These are phyloP conservation scores for Brachyhypopomus occidentalis DNA, from an alignment of 2,113 vertebrate species.

Conservation along the genomic window DNA sequence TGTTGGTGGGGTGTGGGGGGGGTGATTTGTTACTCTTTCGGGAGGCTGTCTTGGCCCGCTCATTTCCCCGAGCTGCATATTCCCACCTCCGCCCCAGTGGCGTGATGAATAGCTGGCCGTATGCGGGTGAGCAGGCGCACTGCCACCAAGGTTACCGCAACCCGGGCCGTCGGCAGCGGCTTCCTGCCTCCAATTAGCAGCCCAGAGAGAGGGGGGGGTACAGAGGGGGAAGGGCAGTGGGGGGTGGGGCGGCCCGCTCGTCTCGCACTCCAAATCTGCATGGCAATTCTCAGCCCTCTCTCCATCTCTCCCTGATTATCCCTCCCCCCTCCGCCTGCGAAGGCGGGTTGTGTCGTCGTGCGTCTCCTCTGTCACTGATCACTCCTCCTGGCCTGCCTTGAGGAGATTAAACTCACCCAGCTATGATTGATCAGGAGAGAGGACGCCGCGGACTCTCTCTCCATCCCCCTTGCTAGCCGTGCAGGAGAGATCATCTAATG, in stretches of 20 bases:
- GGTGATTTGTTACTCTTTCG: constrained; percentile 80
- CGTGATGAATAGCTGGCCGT: constrained; percentile 75
- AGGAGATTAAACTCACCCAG: constrained; percentile 69
- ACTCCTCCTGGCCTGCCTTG: constrained; percentile 61
- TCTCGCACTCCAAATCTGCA: constrained; percentile 78
- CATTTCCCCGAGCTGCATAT: constrained; percentile 74
- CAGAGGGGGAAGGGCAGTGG: constrained; percentile 32
- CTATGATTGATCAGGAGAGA: constrained; percentile 69
- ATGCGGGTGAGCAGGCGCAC: constrained; percentile 73
- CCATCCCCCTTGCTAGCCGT: constrained; percentile 27
- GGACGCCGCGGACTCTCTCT: constrained; percentile 63
- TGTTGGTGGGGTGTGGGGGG: constrained; percentile 11
- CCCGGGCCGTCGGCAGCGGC: constrained; percentile 70
- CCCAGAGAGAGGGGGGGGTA: constrained; percentile 40
- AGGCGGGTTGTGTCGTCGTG: constrained; percentile 72
- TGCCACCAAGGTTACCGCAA: constrained; percentile 79
- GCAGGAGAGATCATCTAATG: constrained; percentile 48
- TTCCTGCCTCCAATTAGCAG: constrained; percentile 77
- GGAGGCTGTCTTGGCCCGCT: constrained; percentile 71
- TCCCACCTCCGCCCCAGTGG: constrained; percentile 66
- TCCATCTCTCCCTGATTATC: constrained; percentile 72
- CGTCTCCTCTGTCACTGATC: constrained; percentile 74
- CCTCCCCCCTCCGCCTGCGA: constrained; percentile 59
- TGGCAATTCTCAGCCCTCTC: constrained; percentile 71
- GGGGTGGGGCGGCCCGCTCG: constrained; percentile 54